Conservation (phyloP, 2,888 invertebrate genomes). For the Leucozona laternaria region DNA sequence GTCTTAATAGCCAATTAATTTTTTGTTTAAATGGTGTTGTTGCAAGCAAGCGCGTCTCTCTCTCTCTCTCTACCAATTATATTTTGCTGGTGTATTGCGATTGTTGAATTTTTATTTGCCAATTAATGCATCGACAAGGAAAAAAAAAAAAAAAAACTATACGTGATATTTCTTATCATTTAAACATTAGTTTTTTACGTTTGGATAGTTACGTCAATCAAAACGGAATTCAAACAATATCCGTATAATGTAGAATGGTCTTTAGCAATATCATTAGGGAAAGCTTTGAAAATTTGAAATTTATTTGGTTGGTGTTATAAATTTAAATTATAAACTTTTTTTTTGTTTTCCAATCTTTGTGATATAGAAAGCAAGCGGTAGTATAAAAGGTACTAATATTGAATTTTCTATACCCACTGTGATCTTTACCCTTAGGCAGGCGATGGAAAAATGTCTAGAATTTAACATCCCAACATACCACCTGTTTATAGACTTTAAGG, state of each 20-base stretch:
- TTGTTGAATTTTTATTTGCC: constrained; percentile 26
- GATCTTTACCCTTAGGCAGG: too few relatives aligned
- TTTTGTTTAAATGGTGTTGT: neutral
- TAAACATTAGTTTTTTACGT: neutral
- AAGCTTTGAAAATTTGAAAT: neutral
- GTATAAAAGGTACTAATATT: too few relatives aligned
- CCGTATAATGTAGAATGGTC: neutral
- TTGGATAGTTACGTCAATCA: neutral
- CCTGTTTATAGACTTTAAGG: too few relatives aligned
- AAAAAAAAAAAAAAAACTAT: neutral
- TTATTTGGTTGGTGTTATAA: neutral
- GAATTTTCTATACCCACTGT: too few relatives aligned
- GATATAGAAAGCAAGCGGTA: too few relatives aligned
- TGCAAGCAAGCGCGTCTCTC: too few relatives aligned
- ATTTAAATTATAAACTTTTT: too few relatives aligned
- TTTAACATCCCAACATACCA: too few relatives aligned
- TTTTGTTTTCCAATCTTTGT: too few relatives aligned
- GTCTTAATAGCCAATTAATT: constrained; percentile 26
- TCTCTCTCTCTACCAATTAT: neutral
- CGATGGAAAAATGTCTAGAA: too few relatives aligned
- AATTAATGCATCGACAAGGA: neutral
- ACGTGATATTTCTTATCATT: neutral
- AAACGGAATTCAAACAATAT: neutral
- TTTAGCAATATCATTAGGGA: neutral
- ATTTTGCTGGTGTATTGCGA: neutral